These are phyloP conservation scores for Drosophila affinis DNA, from an alignment of 2,888 invertebrate species.

Conservation along the genomic window DNA sequence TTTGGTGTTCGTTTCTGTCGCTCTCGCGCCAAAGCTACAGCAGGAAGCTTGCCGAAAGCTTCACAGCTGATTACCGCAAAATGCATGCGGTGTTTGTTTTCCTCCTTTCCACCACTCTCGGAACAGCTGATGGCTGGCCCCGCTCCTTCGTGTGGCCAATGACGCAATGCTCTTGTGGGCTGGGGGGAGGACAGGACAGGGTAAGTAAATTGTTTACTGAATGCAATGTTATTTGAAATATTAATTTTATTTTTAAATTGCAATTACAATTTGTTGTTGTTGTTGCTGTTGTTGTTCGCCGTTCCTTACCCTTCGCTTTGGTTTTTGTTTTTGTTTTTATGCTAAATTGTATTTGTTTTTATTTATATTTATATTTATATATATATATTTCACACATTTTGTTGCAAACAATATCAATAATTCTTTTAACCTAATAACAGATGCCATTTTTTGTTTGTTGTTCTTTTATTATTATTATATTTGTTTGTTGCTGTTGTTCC, in stretches of 20 bases:
- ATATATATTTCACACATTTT: slow-evolving; percentile 74
- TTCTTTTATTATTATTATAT: slow-evolving; percentile 10
- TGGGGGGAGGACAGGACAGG: neutral
- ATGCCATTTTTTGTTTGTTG: slow-evolving; percentile 54
- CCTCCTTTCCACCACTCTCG: neutral
- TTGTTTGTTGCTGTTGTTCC: slow-evolving; percentile 22
- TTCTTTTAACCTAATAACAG: slow-evolving; percentile 78
- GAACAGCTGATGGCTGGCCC: slow-evolving; percentile 60
- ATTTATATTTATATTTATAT: slow-evolving; percentile 47
- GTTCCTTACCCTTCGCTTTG: slow-evolving; percentile 22
- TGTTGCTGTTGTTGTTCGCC: slow-evolving; percentile 15
- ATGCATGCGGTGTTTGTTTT: slow-evolving; percentile 33
- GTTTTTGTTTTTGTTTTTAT: slow-evolving; percentile 52
- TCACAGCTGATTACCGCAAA: slow-evolving; percentile 38
- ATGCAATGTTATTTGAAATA: slow-evolving; percentile 54
- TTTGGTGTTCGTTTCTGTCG: slow-evolving; percentile 26
- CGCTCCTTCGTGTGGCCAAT: slow-evolving; percentile 42
- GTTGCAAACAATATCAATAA: slow-evolving; percentile 78
- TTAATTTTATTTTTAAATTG: slow-evolving; percentile 75
- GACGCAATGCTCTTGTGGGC: slow-evolving; percentile 58
- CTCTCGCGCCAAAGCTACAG: slow-evolving; percentile 47
- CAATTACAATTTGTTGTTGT: slow-evolving; percentile 65
- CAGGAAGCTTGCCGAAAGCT: slow-evolving; percentile 58
- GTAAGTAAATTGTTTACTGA: neutral
- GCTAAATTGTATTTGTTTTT: slow-evolving; percentile 58